Evolutionary conservation across 2,888 invertebrate species (phyloP).

Genomic region (Mycalesis mineus): DNA sequence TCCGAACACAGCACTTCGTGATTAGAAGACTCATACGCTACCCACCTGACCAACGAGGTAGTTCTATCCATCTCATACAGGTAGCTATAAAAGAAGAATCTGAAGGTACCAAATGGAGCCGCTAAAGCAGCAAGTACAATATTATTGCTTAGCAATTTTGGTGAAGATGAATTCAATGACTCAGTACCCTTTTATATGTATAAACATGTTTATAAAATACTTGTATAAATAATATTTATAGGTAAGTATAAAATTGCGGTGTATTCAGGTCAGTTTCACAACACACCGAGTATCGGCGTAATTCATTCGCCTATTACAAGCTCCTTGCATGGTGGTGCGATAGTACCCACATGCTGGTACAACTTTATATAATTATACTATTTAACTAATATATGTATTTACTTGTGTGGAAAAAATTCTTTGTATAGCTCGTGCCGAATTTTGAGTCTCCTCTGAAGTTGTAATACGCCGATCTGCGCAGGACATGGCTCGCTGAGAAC

Average conservation of each 20-base stretch:
- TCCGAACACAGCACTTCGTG: too few relatives aligned
- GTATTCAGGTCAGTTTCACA: slow-evolving; percentile 38
- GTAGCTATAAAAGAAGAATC: too few relatives aligned
- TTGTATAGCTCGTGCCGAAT: too few relatives aligned
- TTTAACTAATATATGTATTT: neutral
- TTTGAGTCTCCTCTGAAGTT: too few relatives aligned
- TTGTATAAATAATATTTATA: neutral
- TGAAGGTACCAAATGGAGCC: too few relatives aligned
- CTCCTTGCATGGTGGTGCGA: slow-evolving; percentile 27
- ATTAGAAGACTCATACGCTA: too few relatives aligned
- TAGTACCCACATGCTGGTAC: slow-evolving; percentile 26
- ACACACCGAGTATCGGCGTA: slow-evolving; percentile 34
- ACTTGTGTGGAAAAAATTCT: neutral
- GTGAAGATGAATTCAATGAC: neutral
- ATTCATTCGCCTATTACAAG: slow-evolving; percentile 18
- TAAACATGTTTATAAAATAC: neutral
- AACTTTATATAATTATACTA: slow-evolving; percentile 2
- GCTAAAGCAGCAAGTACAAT: neutral
- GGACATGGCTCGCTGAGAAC: too few relatives aligned
- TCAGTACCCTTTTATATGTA: neutral
- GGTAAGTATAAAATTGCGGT: slow-evolving; percentile 12
- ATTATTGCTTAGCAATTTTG: neutral
- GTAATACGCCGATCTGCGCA: too few relatives aligned
- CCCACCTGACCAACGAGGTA: too few relatives aligned
- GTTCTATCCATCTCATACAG: too few relatives aligned